phyloP scores from a whole-genome alignment of 2,113 vertebrate genomes.

The Grantiella picta region DNA sequence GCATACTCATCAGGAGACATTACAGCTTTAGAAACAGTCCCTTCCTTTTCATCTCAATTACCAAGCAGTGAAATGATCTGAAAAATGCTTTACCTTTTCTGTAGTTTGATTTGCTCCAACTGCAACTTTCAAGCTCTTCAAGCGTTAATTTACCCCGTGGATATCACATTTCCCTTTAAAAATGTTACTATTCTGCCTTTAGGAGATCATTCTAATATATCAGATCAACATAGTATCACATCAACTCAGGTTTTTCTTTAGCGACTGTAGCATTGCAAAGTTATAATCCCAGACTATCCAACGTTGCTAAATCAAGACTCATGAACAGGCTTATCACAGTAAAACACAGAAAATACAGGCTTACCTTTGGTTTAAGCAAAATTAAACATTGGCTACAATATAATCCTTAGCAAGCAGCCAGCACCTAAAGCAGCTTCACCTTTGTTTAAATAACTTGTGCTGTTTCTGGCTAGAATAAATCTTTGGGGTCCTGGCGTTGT shows the following conservation, averaged over 20 bases:
- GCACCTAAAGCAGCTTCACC: constrained; percentile 22
- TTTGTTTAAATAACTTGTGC: constrained; percentile 36
- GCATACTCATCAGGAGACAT: background rate
- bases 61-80: background rate
- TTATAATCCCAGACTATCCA: background rate
- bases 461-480: constrained; percentile 27
- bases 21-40: background rate
- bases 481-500: background rate
- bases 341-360: constrained; percentile 14
- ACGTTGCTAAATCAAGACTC: background rate
- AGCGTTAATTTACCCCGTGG: background rate
- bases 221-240: background rate
- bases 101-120: background rate
- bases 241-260: background rate
- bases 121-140: background rate
- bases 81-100: background rate
- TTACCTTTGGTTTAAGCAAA: constrained; percentile 69
- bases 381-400: constrained; percentile 3
- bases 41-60: background rate
- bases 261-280: background rate
- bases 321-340: background rate
- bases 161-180: background rate
- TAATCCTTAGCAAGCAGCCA: constrained; percentile 2
- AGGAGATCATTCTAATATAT: background rate
- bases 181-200: background rate